Conservation (phyloP, 2,888 invertebrate species). For the Gastracanthus pulcherrimus region DNA sequence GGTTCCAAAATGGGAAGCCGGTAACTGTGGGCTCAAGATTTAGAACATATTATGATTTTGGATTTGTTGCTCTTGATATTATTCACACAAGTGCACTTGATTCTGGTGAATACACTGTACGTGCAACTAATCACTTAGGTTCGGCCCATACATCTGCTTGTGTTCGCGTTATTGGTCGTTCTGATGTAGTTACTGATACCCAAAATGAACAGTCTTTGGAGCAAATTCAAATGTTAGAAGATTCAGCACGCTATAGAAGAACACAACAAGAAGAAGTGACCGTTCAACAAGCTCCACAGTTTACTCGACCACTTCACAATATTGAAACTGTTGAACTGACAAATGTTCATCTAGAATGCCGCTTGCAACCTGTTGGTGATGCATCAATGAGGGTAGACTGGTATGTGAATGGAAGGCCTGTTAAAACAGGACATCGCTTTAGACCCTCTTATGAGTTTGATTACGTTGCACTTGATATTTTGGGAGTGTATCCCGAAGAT, state of each 20-base stretch:
- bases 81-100: slow-evolving; percentile 96
- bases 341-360: slow-evolving; percentile 94
- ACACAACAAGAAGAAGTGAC: slow-evolving; percentile 89
- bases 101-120: slow-evolving; percentile 95
- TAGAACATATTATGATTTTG: slow-evolving; percentile 97
- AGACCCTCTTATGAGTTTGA: slow-evolving; percentile 98
- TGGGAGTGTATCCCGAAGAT: slow-evolving; percentile 98
- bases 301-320: slow-evolving; percentile 92
- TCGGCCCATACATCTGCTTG: slow-evolving; percentile 94
- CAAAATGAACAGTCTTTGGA: slow-evolving; percentile 95
- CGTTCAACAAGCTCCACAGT: slow-evolving; percentile 91
- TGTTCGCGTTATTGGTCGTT: slow-evolving; percentile 86
- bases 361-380: slow-evolving; percentile 94
- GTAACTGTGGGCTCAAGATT: slow-evolving; percentile 95
- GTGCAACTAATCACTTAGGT: slow-evolving; percentile 96
- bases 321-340: slow-evolving; percentile 94
- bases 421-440: slow-evolving; percentile 95
- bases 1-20: slow-evolving; percentile 96
- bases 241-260: slow-evolving; percentile 83
- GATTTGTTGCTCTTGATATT: slow-evolving; percentile 97
- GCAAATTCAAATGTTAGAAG: slow-evolving; percentile 94
- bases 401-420: slow-evolving; percentile 96
- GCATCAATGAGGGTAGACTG: slow-evolving; percentile 96
- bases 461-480: slow-evolving; percentile 96
- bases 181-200: slow-evolving; percentile 91